Conservation (phyloP, 1,140 invertebrate genomes). For the Leptopilina clavipes region DNA sequence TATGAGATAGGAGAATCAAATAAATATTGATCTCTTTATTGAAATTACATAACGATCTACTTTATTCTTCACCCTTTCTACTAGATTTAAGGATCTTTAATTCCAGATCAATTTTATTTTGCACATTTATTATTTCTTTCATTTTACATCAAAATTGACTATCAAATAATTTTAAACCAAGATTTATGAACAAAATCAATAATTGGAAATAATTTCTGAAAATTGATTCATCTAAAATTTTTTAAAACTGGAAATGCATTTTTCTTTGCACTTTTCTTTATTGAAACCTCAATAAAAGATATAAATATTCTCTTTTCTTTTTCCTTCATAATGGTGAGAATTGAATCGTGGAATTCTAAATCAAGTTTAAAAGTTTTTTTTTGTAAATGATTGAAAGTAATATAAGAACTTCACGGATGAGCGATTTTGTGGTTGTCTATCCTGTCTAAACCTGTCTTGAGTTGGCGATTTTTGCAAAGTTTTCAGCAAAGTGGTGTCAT, state of each 20-base stretch:
- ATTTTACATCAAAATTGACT: too few relatives aligned
- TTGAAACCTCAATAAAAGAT: too few relatives aligned
- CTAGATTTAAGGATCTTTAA: background rate
- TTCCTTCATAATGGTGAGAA: background rate
- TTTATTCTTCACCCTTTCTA: background rate
- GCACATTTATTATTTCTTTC: too few relatives aligned
- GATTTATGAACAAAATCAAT: too few relatives aligned
- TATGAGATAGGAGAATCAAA: constrained; percentile 72
- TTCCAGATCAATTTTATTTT: too few relatives aligned
- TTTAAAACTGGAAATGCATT: background rate
- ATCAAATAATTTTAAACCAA: too few relatives aligned
- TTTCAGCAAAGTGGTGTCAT: constrained; percentile 59
- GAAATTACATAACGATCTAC: constrained; percentile 48
- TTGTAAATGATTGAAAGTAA: background rate
- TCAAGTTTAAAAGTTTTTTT: background rate
- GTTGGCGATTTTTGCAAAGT: constrained; percentile 1
- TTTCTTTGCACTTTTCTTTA: background rate
- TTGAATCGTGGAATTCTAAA: background rate
- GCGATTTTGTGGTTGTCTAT: background rate
- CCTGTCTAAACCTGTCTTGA: background rate
- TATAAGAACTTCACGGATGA: background rate
- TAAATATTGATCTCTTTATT: constrained; percentile 74
- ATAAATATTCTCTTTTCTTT: background rate
- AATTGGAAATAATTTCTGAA: too few relatives aligned
- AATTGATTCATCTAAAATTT: too few relatives aligned